Base-by-base conservation (phyloP, 2,888 invertebrate genomes). In the Druceiella hillmani region DNA sequence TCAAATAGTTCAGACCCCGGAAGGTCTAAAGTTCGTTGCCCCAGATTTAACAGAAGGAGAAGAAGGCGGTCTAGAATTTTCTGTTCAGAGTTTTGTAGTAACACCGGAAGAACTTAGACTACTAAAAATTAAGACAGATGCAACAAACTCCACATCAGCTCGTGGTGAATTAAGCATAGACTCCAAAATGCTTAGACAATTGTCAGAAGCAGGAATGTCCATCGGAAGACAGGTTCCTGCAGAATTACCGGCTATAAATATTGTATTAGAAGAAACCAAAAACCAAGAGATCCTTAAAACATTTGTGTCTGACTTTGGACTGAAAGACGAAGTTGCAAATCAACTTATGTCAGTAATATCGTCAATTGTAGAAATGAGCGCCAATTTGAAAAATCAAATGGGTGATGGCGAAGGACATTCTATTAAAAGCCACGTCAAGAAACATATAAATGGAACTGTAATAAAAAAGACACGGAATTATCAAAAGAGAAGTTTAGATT, bases 1-100 rank as follows among this genome's bases (percentile, higher is more conserved):
- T 1, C 85, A 86, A 66, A 83, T 85, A 5, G 73, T 87, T 17
- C 75, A 81, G 56, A 85, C 83, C 13, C 78, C 80, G 26, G 79
- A 77, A 54, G 86, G 86, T 1, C 68, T 79, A 2, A 76, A 77
- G 44, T 83, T 82, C 52, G 76, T 83, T 3, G 82, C 82, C 1
- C 81, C 82, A 13, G 81, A 82, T 53, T 62, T 82, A 3, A 76
- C 72, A 5, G 79, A 81, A 53, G 79, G 78, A 1, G 76, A 78
- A 32, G 79, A 79, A 54, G n/a, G n/a, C n/a, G 79, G 79, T 1
- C 64, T 78, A 27, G 79, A 82, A 52, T 82, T 81, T 56, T 81
- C 81, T 2, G 81, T 83, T 2, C 82, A 83, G 62, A 81, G 82
- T 45, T 83, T 81, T 52, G 65, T 71, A 15, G 70, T 71, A 15